Base-by-base conservation (phyloP, 1,140 invertebrate species). In the Heterodera schachtii region DNA sequence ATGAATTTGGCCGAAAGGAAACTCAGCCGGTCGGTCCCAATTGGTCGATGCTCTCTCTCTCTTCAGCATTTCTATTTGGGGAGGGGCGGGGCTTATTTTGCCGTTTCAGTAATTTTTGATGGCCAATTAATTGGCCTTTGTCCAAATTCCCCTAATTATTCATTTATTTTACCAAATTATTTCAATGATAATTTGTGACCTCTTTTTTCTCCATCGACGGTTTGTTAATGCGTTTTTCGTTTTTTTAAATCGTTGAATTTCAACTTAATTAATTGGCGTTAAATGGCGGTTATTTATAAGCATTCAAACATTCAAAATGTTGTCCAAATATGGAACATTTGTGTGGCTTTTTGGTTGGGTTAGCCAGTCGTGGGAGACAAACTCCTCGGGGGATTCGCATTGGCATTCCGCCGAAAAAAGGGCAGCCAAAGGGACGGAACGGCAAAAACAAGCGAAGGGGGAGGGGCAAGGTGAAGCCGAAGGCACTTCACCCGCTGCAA, bases 1-100 rank as follows among this genome's bases (percentile, higher is more conserved):
- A 64, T 64, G 19, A 64, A 64, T 64, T 64, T 64, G 57, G 57
- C 57, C 57, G 57, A 64, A 64, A 64, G 19, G 57, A 64, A 64
- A 64, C 31, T 31, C 31, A 64, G 13, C 19, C 57, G 16, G 57
- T 19, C 57, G 57, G 57, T 13, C 57, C 57, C 57, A 64, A 64
- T 64, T 64, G 19, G 57, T 64, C 57, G 57, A 16, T 64, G 57
- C 31, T 31, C 31, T 31, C 31, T 31, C 13, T 64, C 57, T 64
- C 16, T 11, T 19, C 57, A 19, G 16, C 13, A 3, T 31, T 19
- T 19, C 57, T 19, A 64, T 64, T 64, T 64, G 57, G 19, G 57
- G 31, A 31, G 11, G 13, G 57, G 57, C 11, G 16, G 19, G 13
- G 11, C 19, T 64, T 64, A 19, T 64, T 60, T 64, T 52, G 49